These are phyloP conservation scores for Toxostoma redivivum DNA, from an alignment of 2,113 vertebrate genomes.

Conservation along the genomic window DNA sequence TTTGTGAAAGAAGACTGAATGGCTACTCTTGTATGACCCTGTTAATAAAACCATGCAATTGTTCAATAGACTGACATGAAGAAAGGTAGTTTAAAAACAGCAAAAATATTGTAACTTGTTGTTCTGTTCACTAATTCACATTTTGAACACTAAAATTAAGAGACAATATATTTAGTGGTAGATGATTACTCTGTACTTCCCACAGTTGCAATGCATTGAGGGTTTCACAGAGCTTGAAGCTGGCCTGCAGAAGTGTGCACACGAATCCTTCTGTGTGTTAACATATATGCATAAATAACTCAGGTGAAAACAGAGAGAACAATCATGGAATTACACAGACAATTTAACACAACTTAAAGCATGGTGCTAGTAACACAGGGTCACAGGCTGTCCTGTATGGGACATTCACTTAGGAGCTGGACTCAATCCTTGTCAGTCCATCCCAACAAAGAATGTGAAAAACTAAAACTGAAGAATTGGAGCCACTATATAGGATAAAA, in stretches of 20 bases:
- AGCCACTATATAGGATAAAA: background rate
- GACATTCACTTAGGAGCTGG: background rate
- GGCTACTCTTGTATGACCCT: background rate
- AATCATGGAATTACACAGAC: background rate
- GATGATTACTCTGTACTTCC: background rate
- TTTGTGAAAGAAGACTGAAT: background rate
- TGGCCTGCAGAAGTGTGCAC: background rate
- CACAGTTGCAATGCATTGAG: background rate
- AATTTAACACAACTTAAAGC: background rate
- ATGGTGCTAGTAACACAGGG: background rate
- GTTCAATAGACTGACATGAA: background rate
- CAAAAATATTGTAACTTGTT: background rate
- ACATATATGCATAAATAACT: background rate
- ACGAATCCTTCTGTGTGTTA: background rate
- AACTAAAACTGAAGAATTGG: background rate
- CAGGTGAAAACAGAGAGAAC: background rate
- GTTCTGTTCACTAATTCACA: background rate
- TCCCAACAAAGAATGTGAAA: background rate
- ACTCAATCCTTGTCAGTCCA: background rate
- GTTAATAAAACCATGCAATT: background rate
- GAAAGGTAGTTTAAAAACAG: background rate
- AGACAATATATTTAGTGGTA: background rate
- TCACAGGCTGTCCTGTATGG: fast-evolving
- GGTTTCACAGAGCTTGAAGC: background rate
- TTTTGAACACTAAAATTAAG: background rate